These are phyloP conservation scores for Leucopsar rothschildi DNA, from an alignment of 2,113 vertebrate genomes.

Conservation along the genomic window DNA sequence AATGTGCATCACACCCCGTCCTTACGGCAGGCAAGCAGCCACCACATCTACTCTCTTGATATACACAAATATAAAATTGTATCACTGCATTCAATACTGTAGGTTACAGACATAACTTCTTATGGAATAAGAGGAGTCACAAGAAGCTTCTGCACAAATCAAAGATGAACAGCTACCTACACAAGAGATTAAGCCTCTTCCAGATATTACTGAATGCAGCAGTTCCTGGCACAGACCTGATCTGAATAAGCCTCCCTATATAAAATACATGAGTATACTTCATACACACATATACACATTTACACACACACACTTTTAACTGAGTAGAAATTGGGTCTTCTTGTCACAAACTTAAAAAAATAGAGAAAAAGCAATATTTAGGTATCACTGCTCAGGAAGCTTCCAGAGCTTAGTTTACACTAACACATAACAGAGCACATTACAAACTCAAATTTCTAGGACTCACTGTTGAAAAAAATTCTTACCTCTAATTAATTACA, in stretches of 20 bases:
- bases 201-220: neutral
- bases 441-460: neutral
- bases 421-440: neutral
- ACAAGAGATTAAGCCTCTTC: neutral
- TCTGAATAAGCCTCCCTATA: neutral
- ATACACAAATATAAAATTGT: neutral
- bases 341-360: neutral
- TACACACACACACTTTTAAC: neutral
- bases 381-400: neutral
- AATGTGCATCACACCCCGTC: fast-evolving
- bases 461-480: neutral
- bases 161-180: neutral
- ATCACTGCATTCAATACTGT: neutral
- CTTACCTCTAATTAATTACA: neutral
- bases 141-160: neutral
- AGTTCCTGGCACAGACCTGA: neutral
- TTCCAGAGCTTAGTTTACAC: neutral
- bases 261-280: neutral
- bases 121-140: neutral
- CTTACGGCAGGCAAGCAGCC: neutral
- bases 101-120: neutral
- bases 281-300: neutral
- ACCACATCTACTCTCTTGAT: neutral
- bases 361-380: neutral
- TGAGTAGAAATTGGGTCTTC: neutral